These are phyloP conservation scores for Pteronotus mesoamericanus DNA, from an alignment of 2,797 vertebrate species.

Conservation along the genomic window DNA sequence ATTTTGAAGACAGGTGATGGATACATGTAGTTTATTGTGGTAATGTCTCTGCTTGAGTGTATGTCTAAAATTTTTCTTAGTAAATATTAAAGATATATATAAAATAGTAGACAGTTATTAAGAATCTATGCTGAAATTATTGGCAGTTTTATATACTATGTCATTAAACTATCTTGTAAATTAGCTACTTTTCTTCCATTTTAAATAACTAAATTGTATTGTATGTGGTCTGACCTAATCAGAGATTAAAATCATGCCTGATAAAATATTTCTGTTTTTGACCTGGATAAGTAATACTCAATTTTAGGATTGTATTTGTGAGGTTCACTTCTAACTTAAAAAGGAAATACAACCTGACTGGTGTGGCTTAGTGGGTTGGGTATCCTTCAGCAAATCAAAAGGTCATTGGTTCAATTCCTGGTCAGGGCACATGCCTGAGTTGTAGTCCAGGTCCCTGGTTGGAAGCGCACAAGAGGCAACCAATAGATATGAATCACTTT, in stretches of 20 bases:
- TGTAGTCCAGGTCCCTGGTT: not conserved
- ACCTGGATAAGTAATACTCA: not conserved
- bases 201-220: not conserved
- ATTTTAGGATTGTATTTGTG: not conserved
- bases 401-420: not conserved
- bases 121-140: not conserved
- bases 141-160: not conserved
- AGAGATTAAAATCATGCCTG: not conserved
- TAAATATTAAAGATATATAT: not conserved
- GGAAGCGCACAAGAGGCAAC: not conserved
- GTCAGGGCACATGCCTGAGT: not conserved
- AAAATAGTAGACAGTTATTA: not conserved
- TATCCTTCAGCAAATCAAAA: not conserved
- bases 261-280: conserved; percentile 7
- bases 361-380: not conserved
- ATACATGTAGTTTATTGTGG: not conserved
- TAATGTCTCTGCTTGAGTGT: not conserved
- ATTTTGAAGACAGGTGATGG: not conserved
- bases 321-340: not conserved
- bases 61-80: not conserved
- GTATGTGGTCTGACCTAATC: not conserved
- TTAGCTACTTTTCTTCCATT: not conserved
- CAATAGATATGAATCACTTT: not conserved
- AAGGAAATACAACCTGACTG: not conserved
- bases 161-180: not conserved